Conservation (phyloP, 2,888 invertebrate species). For the Acleris sparsana region DNA sequence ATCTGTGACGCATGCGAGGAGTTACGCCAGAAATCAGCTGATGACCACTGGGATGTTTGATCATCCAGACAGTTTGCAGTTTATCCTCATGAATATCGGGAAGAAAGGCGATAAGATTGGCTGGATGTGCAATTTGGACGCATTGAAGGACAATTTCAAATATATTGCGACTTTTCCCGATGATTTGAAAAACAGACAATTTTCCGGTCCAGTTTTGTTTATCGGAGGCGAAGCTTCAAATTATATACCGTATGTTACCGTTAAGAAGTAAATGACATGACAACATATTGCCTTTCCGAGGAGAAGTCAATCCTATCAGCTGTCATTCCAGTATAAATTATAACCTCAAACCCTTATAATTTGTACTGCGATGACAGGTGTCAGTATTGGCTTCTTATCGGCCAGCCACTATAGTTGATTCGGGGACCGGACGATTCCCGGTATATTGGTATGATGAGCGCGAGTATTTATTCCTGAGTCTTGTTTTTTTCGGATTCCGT, state of each 20-base stretch:
- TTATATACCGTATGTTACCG: conserved; percentile 61
- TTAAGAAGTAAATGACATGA: no score
- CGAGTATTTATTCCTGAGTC: no score
- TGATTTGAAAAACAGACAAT: conserved; percentile 49
- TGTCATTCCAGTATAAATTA: no score
- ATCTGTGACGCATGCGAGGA: conserved; percentile 11
- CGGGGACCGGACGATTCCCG: no score
- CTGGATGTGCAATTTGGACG: conserved; percentile 62
- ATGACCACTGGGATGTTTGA: conserved; percentile 47
- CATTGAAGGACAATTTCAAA: conserved; percentile 48
- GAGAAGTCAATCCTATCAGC: no score
- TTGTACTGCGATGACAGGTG: no score
- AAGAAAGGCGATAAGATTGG: conserved; percentile 49
- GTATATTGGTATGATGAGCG: no score
- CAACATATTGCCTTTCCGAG: no score
- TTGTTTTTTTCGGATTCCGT: no score
- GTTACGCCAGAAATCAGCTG: conserved; percentile 54
- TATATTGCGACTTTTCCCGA: conserved; percentile 59
- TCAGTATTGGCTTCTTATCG: no score
- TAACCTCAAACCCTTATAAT: no score
- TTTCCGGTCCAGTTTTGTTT: conserved; percentile 60
- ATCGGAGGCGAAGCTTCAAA: conserved; percentile 62
- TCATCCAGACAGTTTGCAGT: conserved; percentile 46
- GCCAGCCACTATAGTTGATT: no score
- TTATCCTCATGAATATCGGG: conserved; percentile 61